Evolutionary conservation across 2,888 invertebrate species (phyloP), one percentile per base, ranked within the genome.

Genomic region (Chymomyza fuscimana): DNA sequence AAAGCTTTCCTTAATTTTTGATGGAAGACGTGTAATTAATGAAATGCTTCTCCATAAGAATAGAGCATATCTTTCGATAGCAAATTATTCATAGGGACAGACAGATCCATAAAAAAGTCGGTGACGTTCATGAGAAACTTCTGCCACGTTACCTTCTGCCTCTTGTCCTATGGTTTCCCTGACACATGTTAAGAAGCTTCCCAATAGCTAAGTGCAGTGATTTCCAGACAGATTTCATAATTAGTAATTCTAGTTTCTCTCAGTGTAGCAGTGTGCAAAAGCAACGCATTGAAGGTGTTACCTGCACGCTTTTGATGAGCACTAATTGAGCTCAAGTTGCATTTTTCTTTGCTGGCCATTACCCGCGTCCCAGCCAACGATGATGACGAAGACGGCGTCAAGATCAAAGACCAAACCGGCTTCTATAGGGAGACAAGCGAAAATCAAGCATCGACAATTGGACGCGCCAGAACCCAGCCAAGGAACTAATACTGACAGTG

Each of bases 271-370:
- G 82, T 83, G 86, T 80, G 83, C 83, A 72, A 86, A 83, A 86
- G 84, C 80, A 81, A 87, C 87, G 86, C 87, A 85, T 77, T 78
- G 85, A 85, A 87, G 87, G 87, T 87, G 85, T 87, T 85, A 80
- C 87, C 85, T 85, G 81, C 85, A 85, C 85, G 85, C 85, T 85
- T 85, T 85, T 87, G 85, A 85, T 85, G 85, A 85, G 87, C 86
- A 85, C 85, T 85, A 85, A 85, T 85, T 85, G 85, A 85, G 87
- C 85, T 80, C 83, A 83, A 87, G 87, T 85, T 85, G 83, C 80
- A 87, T 85, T 84, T 85, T 84, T 85, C 86, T 84, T 80, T 63
- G 63, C 77, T 75, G 74, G 51, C 80, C 84, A 80, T 84, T 81
- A 81, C 79, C 78, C 76, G 73, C 69, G 69, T 66, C 68, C 66